Conservation (phyloP, 2,113 vertebrate species). For the Lucifuga dentata region DNA sequence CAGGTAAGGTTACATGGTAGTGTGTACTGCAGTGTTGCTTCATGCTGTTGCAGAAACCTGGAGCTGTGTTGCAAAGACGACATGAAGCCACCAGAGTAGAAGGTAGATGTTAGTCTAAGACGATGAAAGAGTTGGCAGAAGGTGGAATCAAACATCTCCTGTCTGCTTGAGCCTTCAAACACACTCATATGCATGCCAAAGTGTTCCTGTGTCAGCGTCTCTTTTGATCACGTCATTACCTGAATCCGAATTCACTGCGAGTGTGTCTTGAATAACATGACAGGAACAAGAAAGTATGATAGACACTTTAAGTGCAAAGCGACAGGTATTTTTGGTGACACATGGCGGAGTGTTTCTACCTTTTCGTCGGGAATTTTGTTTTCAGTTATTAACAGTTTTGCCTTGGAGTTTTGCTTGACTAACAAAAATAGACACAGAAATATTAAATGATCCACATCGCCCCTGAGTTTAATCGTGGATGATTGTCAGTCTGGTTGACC, state of each 20-base stretch:
- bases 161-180: constrained; percentile 76
- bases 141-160: constrained; percentile 68
- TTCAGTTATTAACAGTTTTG: constrained; percentile 62
- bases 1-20: constrained; percentile 37
- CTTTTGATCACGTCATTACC: constrained; percentile 78
- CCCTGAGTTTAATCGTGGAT: constrained; percentile 63
- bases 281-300: constrained; percentile 64
- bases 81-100: constrained; percentile 61
- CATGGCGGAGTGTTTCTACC: constrained; percentile 65
- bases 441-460: constrained; percentile 42
- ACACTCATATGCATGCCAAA: constrained; percentile 72
- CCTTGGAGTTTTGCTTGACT: constrained; percentile 47
- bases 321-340: constrained; percentile 71
- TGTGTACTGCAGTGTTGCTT: constrained; percentile 1
- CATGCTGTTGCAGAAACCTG: constrained; percentile 47
- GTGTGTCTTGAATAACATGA: constrained; percentile 64
- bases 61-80: constrained; percentile 62
- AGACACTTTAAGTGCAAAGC: constrained; percentile 63
- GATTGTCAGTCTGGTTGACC: constrained; percentile 72
- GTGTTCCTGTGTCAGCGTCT: constrained; percentile 52
- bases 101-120: constrained; percentile 69
- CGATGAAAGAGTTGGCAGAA: constrained; percentile 76
- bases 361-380: constrained; percentile 49
- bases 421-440: constrained; percentile 72
- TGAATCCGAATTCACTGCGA: constrained; percentile 56